phyloP scores from a whole-genome alignment of 2,888 invertebrate species.

The Tenodera sinensis region DNA sequence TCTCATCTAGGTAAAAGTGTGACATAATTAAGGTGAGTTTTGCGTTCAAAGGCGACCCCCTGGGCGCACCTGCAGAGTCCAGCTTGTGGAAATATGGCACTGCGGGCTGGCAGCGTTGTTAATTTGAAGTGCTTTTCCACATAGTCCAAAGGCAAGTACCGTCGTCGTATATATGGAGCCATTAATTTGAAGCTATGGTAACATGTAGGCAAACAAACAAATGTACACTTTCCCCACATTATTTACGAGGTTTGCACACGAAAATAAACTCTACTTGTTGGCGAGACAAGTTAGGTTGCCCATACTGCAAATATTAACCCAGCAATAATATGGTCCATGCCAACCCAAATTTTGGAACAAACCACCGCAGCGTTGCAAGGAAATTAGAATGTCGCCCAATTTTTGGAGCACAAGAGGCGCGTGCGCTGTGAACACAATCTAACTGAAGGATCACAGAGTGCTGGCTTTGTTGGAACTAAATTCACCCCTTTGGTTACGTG shows the following conservation, averaged over 20 bases:
- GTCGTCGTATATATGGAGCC: not conserved
- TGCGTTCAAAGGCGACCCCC: not conserved
- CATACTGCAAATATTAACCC: not conserved
- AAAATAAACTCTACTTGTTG: not conserved
- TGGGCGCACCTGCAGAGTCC: not conserved
- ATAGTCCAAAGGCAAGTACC: not conserved
- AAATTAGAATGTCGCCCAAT: not conserved
- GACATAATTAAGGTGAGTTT: not conserved
- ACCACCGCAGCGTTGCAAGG: not conserved
- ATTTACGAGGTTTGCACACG: not conserved
- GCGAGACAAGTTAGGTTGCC: not conserved
- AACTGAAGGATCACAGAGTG: no score
- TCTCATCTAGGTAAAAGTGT: no score
- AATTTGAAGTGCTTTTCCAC: not conserved
- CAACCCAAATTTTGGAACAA: not conserved
- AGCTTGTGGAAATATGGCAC: not conserved
- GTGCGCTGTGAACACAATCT: not conserved
- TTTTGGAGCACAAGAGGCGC: not conserved
- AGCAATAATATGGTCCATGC: not conserved
- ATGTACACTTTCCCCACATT: not conserved
- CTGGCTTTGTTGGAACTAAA: no score
- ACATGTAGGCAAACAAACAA: not conserved
- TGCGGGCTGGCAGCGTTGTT: not conserved
- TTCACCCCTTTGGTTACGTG: no score
- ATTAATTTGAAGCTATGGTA: not conserved